Percentiles rank a stretch among this genome's conserved stretches.
These are phyloP conservation scores for Lasiurus cinereus DNA, from an alignment of 2,113 vertebrate genomes.

Conservation along the genomic window DNA sequence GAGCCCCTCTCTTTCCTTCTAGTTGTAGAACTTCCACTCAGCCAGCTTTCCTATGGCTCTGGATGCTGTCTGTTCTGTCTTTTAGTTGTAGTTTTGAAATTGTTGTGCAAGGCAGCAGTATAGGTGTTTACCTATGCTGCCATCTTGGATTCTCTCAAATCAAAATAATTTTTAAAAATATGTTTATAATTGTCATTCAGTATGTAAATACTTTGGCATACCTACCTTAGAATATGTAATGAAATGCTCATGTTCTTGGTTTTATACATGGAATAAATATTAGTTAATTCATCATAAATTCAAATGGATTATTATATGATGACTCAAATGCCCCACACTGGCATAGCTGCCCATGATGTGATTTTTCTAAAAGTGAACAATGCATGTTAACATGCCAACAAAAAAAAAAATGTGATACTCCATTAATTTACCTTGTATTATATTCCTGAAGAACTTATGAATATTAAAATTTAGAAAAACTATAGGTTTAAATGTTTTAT, in stretches of 20 bases:
- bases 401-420: background rate
- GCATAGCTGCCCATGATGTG: background rate
- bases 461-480: background rate
- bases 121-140: too few relatives aligned
- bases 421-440: background rate
- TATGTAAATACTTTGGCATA: background rate
- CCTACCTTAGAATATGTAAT: slow-evolving; percentile 16
- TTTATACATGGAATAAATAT: slow-evolving; percentile 2
- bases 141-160: too few relatives aligned
- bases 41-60: too few relatives aligned
- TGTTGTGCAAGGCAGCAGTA: too few relatives aligned
- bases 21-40: too few relatives aligned
- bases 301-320: background rate
- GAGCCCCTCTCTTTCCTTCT: too few relatives aligned
- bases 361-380: background rate
- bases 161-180: background rate
- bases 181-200: background rate
- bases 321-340: background rate
- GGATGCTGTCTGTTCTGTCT: too few relatives aligned
- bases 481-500: background rate
- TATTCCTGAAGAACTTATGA: background rate
- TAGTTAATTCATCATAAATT: slow-evolving; percentile 32
- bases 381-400: background rate
- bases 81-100: too few relatives aligned
- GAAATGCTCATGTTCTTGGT: background rate